Conservation (phyloP, 2,797 vertebrate genomes). For the Fundulus diaphanus region DNA sequence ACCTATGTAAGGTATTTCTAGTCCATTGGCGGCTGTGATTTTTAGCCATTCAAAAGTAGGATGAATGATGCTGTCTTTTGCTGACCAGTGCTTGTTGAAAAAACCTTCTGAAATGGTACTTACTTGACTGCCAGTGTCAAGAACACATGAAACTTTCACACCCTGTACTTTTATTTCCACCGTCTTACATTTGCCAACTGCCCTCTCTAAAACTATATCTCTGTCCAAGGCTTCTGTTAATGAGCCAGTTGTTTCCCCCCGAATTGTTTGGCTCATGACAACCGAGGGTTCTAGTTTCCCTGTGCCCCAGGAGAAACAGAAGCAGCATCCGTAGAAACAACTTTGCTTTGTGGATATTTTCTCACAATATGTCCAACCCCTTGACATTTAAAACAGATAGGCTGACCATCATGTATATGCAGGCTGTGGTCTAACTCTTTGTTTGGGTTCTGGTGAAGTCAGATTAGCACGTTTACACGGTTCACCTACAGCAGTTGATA, state of each 20-base stretch:
- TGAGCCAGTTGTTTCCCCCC: not conserved
- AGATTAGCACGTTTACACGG: not conserved
- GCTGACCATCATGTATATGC: not conserved
- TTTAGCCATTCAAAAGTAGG: not conserved
- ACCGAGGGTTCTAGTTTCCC: not conserved
- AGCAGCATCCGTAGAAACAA: not conserved
- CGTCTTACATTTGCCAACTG: not conserved
- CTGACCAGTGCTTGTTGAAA: not conserved
- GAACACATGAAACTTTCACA: not conserved
- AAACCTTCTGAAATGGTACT: not conserved
- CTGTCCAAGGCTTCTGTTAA: not conserved
- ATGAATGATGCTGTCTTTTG: not conserved
- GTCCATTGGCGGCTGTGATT: not conserved
- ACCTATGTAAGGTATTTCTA: not conserved
- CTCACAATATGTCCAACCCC: not conserved
- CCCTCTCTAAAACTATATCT: not conserved
- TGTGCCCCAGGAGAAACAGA: not conserved
- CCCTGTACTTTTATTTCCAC: not conserved
- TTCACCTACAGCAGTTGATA: no score
- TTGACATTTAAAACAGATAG: not conserved
- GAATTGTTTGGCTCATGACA: not conserved
- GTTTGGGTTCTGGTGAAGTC: not conserved
- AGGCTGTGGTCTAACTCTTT: not conserved
- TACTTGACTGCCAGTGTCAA: slow-evolving; percentile 8
- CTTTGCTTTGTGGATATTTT: not conserved